Evolutionary conservation across 2,113 vertebrate species (phyloP).

Genomic region (Emberiza fucata): DNA sequence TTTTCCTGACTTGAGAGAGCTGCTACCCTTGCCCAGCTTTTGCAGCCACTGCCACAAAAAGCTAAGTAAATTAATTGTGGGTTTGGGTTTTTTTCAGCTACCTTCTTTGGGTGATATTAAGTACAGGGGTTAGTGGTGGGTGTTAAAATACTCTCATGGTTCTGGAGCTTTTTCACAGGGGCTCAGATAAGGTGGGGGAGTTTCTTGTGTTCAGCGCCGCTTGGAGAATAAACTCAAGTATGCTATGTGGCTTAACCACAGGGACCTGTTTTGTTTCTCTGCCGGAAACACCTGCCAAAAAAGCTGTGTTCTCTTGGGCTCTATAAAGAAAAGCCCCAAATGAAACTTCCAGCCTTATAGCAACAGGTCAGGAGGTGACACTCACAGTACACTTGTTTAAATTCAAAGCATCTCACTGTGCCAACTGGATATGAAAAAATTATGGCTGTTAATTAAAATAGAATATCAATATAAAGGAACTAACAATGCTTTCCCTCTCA

Average conservation of each 20-base stretch:
- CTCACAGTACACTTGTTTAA: neutral
- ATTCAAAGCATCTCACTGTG: neutral
- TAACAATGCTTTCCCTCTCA: neutral
- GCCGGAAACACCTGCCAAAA: constrained; percentile 88
- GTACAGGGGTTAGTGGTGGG: neutral
- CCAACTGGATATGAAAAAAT: neutral
- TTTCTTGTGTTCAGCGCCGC: neutral
- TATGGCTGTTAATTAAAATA: neutral
- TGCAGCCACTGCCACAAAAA: neutral
- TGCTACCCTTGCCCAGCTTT: neutral
- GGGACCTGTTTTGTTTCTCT: constrained; percentile 73
- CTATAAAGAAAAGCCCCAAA: constrained; percentile 3
- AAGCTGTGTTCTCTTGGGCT: constrained; percentile 5
- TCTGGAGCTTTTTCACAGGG: neutral
- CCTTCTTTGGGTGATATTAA: neutral
- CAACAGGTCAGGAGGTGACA: neutral
- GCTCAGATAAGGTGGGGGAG: constrained; percentile 1
- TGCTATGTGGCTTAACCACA: constrained; percentile 70
- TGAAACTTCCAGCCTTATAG: neutral
- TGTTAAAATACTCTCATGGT: neutral
- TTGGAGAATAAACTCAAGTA: constrained; percentile 14
- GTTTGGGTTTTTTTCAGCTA: neutral
- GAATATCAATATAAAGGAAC: neutral
- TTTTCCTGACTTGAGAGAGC: neutral
- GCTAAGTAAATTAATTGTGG: neutral